A percentile compares a stretch with the other conserved stretches of the same genome.
These are phyloP conservation scores for Dendrolimus houi DNA, from an alignment of 2,888 invertebrate genomes.

Conservation along the genomic window DNA sequence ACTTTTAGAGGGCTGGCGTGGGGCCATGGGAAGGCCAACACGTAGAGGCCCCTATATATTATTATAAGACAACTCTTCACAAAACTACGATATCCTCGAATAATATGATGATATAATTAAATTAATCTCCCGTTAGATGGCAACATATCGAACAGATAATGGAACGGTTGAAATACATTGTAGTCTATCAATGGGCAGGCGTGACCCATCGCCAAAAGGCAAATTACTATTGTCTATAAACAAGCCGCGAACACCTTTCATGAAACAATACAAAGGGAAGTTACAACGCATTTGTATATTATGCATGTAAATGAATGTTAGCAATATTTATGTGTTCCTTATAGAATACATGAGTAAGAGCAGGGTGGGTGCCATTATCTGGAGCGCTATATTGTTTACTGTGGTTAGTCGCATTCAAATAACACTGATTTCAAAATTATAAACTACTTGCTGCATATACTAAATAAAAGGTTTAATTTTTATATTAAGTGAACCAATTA, in stretches of 20 bases:
- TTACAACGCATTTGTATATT: slow-evolving; percentile 32
- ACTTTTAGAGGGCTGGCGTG: no score
- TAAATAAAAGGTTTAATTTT: no score
- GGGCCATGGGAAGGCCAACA: no score
- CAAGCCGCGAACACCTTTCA: slow-evolving; percentile 48
- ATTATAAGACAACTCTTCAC: no score
- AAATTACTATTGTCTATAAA: slow-evolving; percentile 61
- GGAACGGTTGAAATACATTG: slow-evolving; percentile 23
- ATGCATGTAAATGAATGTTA: slow-evolving; percentile 18
- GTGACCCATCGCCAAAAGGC: slow-evolving; percentile 55
- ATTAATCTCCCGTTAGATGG: neutral
- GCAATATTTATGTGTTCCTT: neutral
- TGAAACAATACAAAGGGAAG: slow-evolving; percentile 57
- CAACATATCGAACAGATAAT: neutral
- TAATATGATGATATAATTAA: neutral
- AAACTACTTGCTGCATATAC: neutral
- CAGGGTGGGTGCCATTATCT: neutral
- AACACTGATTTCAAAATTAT: neutral
- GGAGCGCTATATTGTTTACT: neutral
- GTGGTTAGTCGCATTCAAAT: neutral
- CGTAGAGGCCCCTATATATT: no score
- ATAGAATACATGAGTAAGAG: neutral
- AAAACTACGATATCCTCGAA: no score
- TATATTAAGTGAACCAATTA: no score
- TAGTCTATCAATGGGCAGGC: slow-evolving; percentile 43